Base-by-base conservation (phyloP, 2,797 vertebrate genomes). In the Garrulus glandarius region DNA sequence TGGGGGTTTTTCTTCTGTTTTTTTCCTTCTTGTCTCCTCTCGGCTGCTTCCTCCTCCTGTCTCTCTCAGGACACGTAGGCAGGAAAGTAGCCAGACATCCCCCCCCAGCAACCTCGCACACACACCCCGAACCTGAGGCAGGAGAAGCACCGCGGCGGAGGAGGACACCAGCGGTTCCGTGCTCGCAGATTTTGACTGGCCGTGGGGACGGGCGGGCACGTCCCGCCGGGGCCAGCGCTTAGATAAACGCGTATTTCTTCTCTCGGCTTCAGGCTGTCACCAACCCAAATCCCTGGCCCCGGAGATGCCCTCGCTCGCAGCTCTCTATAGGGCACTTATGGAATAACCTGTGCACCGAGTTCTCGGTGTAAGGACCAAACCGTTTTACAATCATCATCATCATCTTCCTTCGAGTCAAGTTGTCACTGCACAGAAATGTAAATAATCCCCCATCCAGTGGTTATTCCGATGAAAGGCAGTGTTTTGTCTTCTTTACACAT, bases 1-100 rank as follows among this genome's bases (percentile, higher is more conserved):
- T 3, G 10, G 43, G 44, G 37, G 3, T 5, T 7, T 8, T 10
- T 13, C 7, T 24, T 12, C 3, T 11, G n/a, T 4, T 19, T 46
- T 34, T 34, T 13, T 4, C 5, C 8, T 27, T 5, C 21, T 26
- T 15, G 15, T 32, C 2, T 44, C 24, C 30, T 46, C 29, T 41
- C 26, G 18, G 27, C 43, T 64, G 70, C 41, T 77, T 12, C 24
- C 4, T 79, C 23, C 32, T 44, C 19, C 84, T 39, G n/a, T 24
- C 30, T 57, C 36, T 65, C 34, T 63, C 30, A 6, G 47, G n/a
- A 85, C 21, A 49, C 4, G 52, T 8, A 13, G 5, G 12, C 41
- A 9, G 32, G 17, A 30, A 68, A 71, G 81, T 4, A 53, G 14
- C 26, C 12, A 21, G 50, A 30, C 13, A 1, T 3, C 9, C 1